Base-by-base conservation (phyloP, 2,888 invertebrate species). In the Lochmaea crataegi region DNA sequence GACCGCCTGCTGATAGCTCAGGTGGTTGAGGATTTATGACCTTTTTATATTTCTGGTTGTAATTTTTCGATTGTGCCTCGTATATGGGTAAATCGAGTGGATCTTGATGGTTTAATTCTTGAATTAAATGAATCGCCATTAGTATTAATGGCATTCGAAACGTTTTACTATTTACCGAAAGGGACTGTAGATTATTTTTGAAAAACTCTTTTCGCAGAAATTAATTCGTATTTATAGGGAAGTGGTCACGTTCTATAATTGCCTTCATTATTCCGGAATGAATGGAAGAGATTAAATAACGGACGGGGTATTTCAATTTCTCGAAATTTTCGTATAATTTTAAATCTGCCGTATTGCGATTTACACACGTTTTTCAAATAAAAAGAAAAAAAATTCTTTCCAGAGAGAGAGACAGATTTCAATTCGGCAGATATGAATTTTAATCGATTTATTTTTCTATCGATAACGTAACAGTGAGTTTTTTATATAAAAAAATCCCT, bases 171-270 rank as follows among this genome's bases (percentile, higher is more conserved):
- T 22, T 53, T 16, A 42, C 10, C 1, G 6, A 48, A 48, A 48
- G 1, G 69, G 38, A 61, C 69, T 67, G 4, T 56, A 4, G 53
- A 14, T 16, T 45, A 60, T 60, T 57, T n/a, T 22, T 65, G 60
- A 58, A 64, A 61, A 71, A 48, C 76, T 72, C 70, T 73, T 75
- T 69, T 60, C 26, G 26, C 16, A 48, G 45, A 70, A 77, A 71
- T 79, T 78, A 78, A 80, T 78, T 80, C 80, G 75, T 76, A 77
- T 79, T 79, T 76, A 73, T 77, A 76, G 70, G 68, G 75, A 75
- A 75, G 71, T 74, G 78, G 80, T 80, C 80, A 80, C 80, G 80
- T 79, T 73, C 76, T 73, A 70, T 78, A 80, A 78, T 77, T 77
- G 77, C 74, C 76, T 77, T 70, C 76, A 77, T 76, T 76, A 77